Base-by-base conservation (phyloP, 2,797 vertebrate species). In the Chaenodraco wilsoni region DNA sequence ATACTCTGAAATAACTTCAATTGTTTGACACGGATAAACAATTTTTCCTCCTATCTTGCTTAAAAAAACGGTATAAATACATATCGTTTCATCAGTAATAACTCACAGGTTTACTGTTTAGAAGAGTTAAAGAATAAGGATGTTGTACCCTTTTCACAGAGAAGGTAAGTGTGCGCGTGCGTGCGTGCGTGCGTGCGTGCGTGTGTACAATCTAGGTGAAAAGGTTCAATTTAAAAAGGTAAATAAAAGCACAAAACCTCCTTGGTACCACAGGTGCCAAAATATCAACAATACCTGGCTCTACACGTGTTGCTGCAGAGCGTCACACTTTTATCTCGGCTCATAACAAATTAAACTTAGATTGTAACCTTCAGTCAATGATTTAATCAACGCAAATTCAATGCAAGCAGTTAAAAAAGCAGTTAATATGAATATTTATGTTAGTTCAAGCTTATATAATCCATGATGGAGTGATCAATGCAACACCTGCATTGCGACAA, bases 401-500 rank as follows among this genome's bases (percentile, higher is more conserved):
- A 14, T 33, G 23, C 44, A 41, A 31, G 23, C n/a, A 55, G 23
- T 19, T 51, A 46, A 46, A 49, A 50, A 72, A 16, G 4, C 15
- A 37, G 21, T 21, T 10, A 49, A 67, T 56, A 62, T 55, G 0
- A 59, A 58, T 16, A 16, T 59, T 15, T 41, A 40, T 65, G 64
- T 44, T 21, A 54, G 9, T 15, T 44, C 2, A 48, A 55, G 56
- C 16, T 27, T 40, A 21, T 3, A 70, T 45, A 43, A 63, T 67
- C 14, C 37, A 55, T 52, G 37, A 57, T 1, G n/a, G 49, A 44
- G 45, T 10, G 51, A 21, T 13, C 17, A 1, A 73, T 78, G 62
- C 5, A 74, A 72, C 9, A 63, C 21, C 72, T 82, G 81, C 80
- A 84, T 7, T 74, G 76, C 73, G 63, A 70, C 82, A 78, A 45